A percentile compares a stretch with the other conserved stretches of the same genome.
These are phyloP conservation scores for Sylvia borin DNA, from an alignment of 2,797 vertebrate genomes.

Conservation along the genomic window DNA sequence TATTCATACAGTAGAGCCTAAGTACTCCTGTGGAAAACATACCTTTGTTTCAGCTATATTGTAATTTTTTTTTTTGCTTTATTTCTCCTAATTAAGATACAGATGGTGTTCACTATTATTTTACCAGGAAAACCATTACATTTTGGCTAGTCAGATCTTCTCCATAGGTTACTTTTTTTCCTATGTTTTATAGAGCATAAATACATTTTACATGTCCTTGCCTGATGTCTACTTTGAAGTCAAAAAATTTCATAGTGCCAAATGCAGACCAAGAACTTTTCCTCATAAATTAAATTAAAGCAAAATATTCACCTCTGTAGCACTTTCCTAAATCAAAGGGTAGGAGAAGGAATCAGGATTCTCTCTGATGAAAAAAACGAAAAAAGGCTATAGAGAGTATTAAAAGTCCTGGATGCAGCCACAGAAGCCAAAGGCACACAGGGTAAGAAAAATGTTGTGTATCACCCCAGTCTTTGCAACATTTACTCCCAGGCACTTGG, in stretches of 20 bases:
- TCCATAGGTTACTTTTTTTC: not conserved
- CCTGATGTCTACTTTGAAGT: not conserved
- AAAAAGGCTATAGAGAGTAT: not conserved
- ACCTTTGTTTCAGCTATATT: not conserved
- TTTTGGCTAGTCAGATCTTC: not conserved
- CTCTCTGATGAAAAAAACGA: not conserved
- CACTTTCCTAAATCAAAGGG: slow-evolving; percentile 5
- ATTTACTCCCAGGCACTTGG: not conserved
- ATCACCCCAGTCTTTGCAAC: not conserved
- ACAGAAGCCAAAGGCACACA: not conserved
- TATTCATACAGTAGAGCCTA: not conserved
- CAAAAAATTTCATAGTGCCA: not conserved
- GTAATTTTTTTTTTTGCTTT: not conserved
- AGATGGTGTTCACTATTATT: not conserved
- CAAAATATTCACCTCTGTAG: not conserved
- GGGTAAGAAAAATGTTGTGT: not conserved
- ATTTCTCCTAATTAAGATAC: not conserved
- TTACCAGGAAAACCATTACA: not conserved
- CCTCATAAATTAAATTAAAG: slow-evolving; percentile 32
- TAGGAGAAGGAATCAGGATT: slow-evolving; percentile 15
- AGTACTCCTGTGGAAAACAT: not conserved
- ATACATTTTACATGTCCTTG: not conserved
- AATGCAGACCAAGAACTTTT: slow-evolving; percentile 17
- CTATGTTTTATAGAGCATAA: not conserved
- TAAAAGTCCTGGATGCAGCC: not conserved